These are phyloP conservation scores for Brachyopa scutellaris DNA, from an alignment of 2,888 invertebrate genomes.

Conservation along the genomic window DNA sequence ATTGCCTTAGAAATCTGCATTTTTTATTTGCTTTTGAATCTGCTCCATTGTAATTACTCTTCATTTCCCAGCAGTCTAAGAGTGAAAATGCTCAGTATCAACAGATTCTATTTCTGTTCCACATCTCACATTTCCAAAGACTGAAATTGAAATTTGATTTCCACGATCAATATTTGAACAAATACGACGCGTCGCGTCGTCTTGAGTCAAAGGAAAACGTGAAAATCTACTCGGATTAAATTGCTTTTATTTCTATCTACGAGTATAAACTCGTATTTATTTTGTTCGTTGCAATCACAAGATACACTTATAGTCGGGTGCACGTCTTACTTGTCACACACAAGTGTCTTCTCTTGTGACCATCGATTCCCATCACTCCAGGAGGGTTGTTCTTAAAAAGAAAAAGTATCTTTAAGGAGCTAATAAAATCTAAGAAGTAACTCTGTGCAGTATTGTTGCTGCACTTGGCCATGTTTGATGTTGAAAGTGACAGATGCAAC, in stretches of 20 bases:
- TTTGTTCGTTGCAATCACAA: slow-evolving; percentile 13
- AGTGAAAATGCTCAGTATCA: not conserved
- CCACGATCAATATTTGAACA: slow-evolving; percentile 13
- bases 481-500: slow-evolving; percentile 35
- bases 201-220: not conserved
- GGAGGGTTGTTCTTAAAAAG: not conserved
- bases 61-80: not conserved
- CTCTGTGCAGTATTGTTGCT: not conserved
- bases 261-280: not conserved
- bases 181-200: not conserved
- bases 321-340: slow-evolving; percentile 19
- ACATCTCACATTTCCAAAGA: no score
- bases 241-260: not conserved
- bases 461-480: slow-evolving; percentile 14
- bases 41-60: not conserved
- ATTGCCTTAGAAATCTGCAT: no score
- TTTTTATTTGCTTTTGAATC: no score
- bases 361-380: not conserved
- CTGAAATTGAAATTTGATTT: slow-evolving; percentile 4
- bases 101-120: not conserved
- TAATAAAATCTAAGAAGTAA: slow-evolving; percentile 33
- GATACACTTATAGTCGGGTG: not conserved
- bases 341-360: slow-evolving; percentile 4
- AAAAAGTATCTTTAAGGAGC: slow-evolving; percentile 19
- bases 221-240: not conserved